Conservation (phyloP, 2,888 invertebrate genomes). For the Rhagophthalmus giganteus region DNA sequence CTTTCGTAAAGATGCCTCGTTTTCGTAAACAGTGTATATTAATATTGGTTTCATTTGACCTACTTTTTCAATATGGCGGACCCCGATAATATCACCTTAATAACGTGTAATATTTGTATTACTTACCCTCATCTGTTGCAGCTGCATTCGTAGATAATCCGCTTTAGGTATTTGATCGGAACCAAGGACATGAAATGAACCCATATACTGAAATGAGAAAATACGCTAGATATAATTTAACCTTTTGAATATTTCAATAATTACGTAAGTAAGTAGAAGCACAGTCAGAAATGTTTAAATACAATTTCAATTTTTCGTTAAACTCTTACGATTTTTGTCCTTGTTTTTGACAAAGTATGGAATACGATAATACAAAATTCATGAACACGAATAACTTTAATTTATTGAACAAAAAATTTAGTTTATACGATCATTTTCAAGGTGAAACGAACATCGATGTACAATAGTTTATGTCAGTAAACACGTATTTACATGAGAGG, state of each 20-base stretch:
- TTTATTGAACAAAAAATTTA: too few species aligned
- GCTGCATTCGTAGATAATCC: slow-evolving; percentile 65
- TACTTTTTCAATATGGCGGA: too few species aligned
- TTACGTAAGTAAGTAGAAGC: background rate
- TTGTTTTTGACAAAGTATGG: background rate
- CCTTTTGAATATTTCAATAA: background rate
- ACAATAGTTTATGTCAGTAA: too few species aligned
- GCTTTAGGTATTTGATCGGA: slow-evolving; percentile 67
- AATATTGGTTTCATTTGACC: too few species aligned
- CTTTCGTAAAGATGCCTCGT: too few species aligned
- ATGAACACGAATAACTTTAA: too few species aligned
- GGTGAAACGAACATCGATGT: too few species aligned
- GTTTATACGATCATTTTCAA: too few species aligned
- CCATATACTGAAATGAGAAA: slow-evolving; percentile 68
- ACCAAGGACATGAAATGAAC: slow-evolving; percentile 75
- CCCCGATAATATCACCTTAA: too few species aligned
- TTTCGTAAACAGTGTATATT: too few species aligned
- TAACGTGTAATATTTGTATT: too few species aligned
- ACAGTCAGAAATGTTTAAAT: background rate
- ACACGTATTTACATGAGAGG: too few species aligned
- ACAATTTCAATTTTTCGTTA: background rate
- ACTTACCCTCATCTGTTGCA: slow-evolving; percentile 66
- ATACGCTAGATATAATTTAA: slow-evolving; percentile 1
- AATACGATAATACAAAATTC: background rate
- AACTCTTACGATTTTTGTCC: background rate